A percentile compares a stretch with the other conserved stretches of the same genome.
Conservation (phyloP, 2,888 invertebrate species). For the Serripes groenlandicus region DNA sequence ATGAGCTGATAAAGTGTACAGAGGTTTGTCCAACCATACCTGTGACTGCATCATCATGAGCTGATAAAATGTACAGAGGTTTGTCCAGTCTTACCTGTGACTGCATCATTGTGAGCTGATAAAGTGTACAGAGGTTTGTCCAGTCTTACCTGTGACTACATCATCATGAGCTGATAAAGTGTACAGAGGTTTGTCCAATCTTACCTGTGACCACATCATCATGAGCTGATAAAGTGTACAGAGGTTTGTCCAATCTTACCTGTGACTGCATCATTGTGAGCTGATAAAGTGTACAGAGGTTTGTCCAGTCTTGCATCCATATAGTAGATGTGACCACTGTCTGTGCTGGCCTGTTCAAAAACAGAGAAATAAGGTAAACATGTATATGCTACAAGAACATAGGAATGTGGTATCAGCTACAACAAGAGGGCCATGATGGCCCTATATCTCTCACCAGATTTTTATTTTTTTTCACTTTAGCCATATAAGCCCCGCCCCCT, state of each 20-base stretch:
- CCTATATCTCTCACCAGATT: no score
- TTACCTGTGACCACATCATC: no score
- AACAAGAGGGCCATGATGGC: no score
- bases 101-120: conserved; percentile 93
- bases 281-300: conserved; percentile 91
- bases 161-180: conserved; percentile 92
- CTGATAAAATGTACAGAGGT: conserved; percentile 91
- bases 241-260: conserved; percentile 86
- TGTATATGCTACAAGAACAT: no score
- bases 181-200: conserved; percentile 91
- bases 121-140: conserved; percentile 90
- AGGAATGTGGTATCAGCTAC: no score
- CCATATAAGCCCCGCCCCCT: no score
- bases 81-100: conserved; percentile 91
- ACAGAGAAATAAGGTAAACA: no score
- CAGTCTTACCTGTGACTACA: conserved; percentile 93
- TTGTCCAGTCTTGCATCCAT: conserved; percentile 91
- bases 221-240: background rate
- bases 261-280: conserved; percentile 94
- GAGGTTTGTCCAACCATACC: conserved; percentile 89
- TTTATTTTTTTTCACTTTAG: no score
- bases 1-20: conserved; percentile 93
- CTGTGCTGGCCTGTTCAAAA: conserved; percentile 88
- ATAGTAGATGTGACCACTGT: conserved; percentile 90
- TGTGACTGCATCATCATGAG: conserved; percentile 94